Evolutionary conservation across 2,888 invertebrate genomes (phyloP).

Genomic region (Drosophila histrio): DNA sequence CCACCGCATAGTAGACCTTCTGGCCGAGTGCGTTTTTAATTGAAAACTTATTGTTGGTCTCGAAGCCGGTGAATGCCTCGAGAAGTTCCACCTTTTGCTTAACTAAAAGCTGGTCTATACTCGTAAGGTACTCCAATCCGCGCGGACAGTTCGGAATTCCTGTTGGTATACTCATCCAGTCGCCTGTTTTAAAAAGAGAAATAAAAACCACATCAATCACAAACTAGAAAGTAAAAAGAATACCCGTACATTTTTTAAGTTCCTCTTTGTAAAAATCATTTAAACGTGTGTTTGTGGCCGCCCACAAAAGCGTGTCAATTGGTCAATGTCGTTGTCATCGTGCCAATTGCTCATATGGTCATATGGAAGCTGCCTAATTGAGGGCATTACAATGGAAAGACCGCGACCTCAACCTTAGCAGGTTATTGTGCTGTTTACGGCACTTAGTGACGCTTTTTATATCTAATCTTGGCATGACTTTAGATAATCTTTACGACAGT

Average conservation of each 20-base stretch:
- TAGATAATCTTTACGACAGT: conserved; percentile 45
- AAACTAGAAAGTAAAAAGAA: background rate
- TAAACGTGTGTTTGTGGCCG: background rate
- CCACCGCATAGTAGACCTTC: conserved; percentile 91
- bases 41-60: conserved; percentile 95
- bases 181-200: conserved; percentile 85
- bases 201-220: conserved; percentile 14
- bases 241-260: background rate
- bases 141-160: conserved; percentile 91
- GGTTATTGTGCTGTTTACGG: conserved; percentile 40
- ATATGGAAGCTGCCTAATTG: conserved; percentile 49
- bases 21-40: conserved; percentile 92
- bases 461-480: conserved; percentile 55
- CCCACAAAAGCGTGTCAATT: conserved; percentile 65
- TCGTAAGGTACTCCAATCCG: conserved; percentile 95
- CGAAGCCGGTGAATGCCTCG: conserved; percentile 91
- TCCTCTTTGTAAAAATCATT: too few species aligned
- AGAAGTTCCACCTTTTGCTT: conserved; percentile 92
- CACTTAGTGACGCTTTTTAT: conserved; percentile 31
- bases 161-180: conserved; percentile 92
- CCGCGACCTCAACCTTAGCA: conserved; percentile 34
- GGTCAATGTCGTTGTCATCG: conserved; percentile 64
- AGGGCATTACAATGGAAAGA: conserved; percentile 43
- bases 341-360: conserved; percentile 57
- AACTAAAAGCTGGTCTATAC: conserved; percentile 92